These are phyloP conservation scores for Ceriagrion tenellum DNA, from an alignment of 2,888 invertebrate genomes.

Conservation along the genomic window DNA sequence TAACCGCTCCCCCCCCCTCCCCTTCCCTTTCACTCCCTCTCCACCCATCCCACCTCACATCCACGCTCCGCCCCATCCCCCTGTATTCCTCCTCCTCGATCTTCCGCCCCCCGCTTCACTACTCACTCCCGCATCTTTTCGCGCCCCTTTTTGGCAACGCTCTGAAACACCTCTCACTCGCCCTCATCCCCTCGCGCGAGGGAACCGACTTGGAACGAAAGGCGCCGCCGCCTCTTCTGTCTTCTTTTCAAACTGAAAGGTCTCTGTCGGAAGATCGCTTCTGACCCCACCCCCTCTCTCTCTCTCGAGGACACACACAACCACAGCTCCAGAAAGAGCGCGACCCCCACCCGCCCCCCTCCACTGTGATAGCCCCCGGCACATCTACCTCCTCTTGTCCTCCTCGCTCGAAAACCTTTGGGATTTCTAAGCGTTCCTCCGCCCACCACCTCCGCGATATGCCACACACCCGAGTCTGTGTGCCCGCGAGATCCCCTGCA, in stretches of 20 bases:
- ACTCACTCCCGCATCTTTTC: not conserved
- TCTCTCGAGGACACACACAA: not conserved
- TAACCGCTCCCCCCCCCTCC: not conserved
- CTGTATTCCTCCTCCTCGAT: not conserved
- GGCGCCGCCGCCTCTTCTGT: slow-evolving; percentile 6
- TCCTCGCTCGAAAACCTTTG: not conserved
- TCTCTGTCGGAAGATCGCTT: not conserved
- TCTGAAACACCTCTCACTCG: slow-evolving; percentile 39
- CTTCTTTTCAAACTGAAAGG: slow-evolving; percentile 46
- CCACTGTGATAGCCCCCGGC: not conserved
- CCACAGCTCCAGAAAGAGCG: not conserved
- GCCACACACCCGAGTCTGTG: not conserved
- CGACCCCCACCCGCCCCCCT: not conserved
- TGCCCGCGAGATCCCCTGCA: not conserved
- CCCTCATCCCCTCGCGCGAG: not conserved
- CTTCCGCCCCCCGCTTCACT: not conserved
- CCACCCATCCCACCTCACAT: not conserved
- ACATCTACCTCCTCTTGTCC: not conserved
- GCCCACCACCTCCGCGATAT: not conserved
- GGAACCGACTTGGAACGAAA: slow-evolving; percentile 47
- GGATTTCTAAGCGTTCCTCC: not conserved
- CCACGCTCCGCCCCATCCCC: not conserved
- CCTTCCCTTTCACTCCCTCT: not conserved
- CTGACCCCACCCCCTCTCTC: not conserved
- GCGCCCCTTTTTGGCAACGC: slow-evolving; percentile 55